A percentile compares a stretch with the other conserved stretches of the same genome.
Conservation (phyloP, 2,113 vertebrate species). For the Nansenia antarctica region DNA sequence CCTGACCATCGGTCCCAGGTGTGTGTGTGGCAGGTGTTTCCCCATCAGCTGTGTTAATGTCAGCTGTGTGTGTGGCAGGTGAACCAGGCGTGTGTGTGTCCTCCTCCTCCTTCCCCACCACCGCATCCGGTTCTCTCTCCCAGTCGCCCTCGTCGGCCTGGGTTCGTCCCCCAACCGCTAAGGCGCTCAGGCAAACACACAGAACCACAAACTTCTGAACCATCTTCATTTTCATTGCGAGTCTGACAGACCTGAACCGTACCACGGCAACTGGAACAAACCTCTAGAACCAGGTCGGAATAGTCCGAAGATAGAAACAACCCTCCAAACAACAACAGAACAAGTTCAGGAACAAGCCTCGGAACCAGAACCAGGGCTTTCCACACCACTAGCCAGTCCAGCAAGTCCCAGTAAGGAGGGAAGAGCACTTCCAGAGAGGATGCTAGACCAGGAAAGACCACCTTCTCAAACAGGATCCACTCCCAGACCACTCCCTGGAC, state of each 20-base stretch:
- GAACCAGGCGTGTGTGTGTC: no score
- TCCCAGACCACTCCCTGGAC: background rate
- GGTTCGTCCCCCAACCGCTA: slow-evolving; percentile 21
- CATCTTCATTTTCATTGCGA: background rate
- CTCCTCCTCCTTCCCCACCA: background rate
- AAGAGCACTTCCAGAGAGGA: background rate
- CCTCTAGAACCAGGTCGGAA: background rate
- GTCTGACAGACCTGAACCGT: no score
- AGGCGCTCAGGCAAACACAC: slow-evolving; percentile 33
- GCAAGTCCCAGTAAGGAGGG: background rate
- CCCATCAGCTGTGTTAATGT: background rate
- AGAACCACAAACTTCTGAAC: slow-evolving; percentile 19
- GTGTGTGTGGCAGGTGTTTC: slow-evolving; percentile 6
- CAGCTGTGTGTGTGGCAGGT: slow-evolving; percentile 5
- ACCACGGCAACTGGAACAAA: slow-evolving; percentile 1
- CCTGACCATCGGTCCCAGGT: background rate
- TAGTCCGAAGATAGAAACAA: background rate
- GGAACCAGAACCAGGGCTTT: no score
- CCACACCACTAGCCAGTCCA: no score
- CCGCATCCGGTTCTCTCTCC: background rate
- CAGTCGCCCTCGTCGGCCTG: background rate
- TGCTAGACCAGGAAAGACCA: background rate
- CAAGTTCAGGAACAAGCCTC: no score
- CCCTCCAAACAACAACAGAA: background rate
- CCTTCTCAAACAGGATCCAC: background rate